Evolutionary conservation across 2,888 invertebrate species (phyloP), one percentile per base, ranked within the genome.

Genomic region (Rhagophthalmus giganteus): DNA sequence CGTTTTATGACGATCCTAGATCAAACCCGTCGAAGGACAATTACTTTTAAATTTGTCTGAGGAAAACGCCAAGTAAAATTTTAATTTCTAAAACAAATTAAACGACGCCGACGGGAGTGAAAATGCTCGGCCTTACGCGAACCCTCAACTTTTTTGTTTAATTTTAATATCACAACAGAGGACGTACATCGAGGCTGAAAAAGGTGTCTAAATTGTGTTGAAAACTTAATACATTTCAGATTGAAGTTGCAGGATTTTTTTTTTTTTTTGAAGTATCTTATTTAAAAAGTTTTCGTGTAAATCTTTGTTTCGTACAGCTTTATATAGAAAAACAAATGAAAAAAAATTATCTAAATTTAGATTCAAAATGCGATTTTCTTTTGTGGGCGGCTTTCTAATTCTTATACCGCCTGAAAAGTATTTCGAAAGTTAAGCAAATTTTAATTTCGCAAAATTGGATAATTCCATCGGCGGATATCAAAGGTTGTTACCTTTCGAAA

Each of bases 1-100:
- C 32, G 33, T 33, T 50, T 50, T 44, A 50, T 44, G 28, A 28
- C 34, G 14, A 14, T 16, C 12, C 20, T 20, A 41, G 28, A 15
- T 20, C 20, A 20, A 5, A 5, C 3, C 7, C 7, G 20, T 5
- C n/a, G n/a, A n/a, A n/a, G n/a, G n/a, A n/a, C n/a, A n/a, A n/a
- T n/a, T n/a, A n/a, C n/a, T n/a, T n/a, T n/a, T n/a, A n/a, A n/a
- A n/a, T n/a, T n/a, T n/a, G n/a, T n/a, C n/a, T n/a, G n/a, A n/a
- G n/a, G n/a, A n/a, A n/a, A n/a, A n/a, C n/a, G n/a, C n/a, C n/a
- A n/a, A n/a, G n/a, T n/a, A n/a, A n/a, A n/a, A n/a, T n/a, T n/a
- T n/a, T n/a, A n/a, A n/a, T n/a, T n/a, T n/a, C n/a, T n/a, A n/a
- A n/a, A n/a, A n/a, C n/a, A n/a, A n/a, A n/a, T n/a, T n/a, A n/a